Evolutionary conservation across 1,140 invertebrate species (phyloP).

Genomic region (Stegodyphus mimosarum): DNA sequence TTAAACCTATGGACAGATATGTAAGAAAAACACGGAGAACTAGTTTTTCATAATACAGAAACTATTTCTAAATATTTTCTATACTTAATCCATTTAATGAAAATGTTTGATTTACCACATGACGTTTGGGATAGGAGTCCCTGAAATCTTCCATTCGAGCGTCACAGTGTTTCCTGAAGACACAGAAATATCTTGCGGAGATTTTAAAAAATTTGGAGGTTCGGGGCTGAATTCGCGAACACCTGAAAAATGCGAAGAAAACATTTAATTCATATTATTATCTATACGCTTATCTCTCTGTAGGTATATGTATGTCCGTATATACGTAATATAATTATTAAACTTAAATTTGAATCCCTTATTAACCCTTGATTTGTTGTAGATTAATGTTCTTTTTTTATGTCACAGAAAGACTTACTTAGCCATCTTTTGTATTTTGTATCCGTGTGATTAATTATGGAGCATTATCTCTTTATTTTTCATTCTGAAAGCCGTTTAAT

Average conservation of each 20-base stretch:
- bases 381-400: too few species aligned
- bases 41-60: neutral
- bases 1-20: slow-evolving; percentile 23
- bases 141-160: slow-evolving; percentile 39
- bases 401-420: too few species aligned
- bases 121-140: slow-evolving; percentile 27
- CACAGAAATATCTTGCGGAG: slow-evolving; percentile 7
- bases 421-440: too few species aligned
- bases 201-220: slow-evolving; percentile 31
- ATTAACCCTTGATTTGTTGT: too few species aligned
- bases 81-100: neutral
- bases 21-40: neutral
- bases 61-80: neutral
- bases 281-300: too few species aligned
- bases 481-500: too few species aligned
- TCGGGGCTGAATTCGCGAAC: slow-evolving; percentile 33
- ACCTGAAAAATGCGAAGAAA: neutral
- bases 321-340: too few species aligned
- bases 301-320: too few species aligned
- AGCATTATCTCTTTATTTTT: too few species aligned
- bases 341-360: too few species aligned
- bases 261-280: too few species aligned
- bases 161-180: neutral
- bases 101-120: slow-evolving; percentile 19
- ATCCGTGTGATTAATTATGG: too few species aligned